Evolutionary conservation across 2,797 vertebrate species (phyloP), one percentile per base, ranked within the genome.

Genomic region (Macropus fuliginosus): DNA sequence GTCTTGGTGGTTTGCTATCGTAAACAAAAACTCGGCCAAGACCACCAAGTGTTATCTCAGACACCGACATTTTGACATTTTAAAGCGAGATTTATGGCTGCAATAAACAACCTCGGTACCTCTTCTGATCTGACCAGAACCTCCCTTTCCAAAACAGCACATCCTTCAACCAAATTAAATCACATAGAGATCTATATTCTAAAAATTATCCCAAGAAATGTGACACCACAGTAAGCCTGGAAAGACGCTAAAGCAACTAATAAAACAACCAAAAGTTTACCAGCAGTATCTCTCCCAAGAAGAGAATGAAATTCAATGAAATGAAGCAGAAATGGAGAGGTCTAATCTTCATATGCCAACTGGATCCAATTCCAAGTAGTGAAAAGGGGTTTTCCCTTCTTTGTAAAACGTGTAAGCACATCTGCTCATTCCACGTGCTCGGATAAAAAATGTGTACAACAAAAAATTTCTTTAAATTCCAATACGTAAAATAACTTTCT

Each of bases 21-120:
- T 98, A 98, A 99, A 99, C 98, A 99, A 98, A 98, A 98, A 98
- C 96, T 98, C 98, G 98, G 98, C 99, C 98, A 99, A 98, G 99
- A 99, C 99, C 99, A 99, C 99, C 99, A 98, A 98, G 99, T 98
- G 98, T 99, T 99, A 99, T 99, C 98, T 99, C 98, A 97, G 98
- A 98, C 98, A 98, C 98, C 94, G 98, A 98, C 98, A 98, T 99
- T 99, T 98, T 99, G 98, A 99, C 98, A 98, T 99, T 98, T 99
- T 99, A 98, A 98, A 98, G 98, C 98, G 98, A 99, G 99, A 99
- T 99, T 99, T 99, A 99, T 99, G 98, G 97, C 98, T 98, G 98
- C 98, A 98, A 98, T 98, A 98, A 98, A 98, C 98, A 98, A 98
- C 98, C 98, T 98, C 98, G 97, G 97, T 98, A 98, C 97, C 97